Evolutionary conservation across 1,140 invertebrate species (phyloP).

Genomic region (Tetramorium alpestre): DNA sequence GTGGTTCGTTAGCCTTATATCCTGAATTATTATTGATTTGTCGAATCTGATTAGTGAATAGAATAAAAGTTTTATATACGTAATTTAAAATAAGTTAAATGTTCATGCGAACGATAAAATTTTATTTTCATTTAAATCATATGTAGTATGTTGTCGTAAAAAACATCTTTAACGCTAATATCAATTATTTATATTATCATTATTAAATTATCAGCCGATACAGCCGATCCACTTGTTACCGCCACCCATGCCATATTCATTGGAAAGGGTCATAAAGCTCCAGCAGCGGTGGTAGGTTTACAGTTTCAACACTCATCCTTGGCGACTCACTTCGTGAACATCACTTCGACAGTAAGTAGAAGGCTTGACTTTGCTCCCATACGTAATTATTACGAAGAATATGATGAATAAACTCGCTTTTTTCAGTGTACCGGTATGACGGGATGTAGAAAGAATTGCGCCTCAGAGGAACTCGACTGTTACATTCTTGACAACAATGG

Average conservation of each 20-base stretch:
- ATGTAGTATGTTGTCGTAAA: neutral
- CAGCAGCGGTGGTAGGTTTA: slow-evolving; percentile 95
- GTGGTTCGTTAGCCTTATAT: no score
- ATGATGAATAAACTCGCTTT: slow-evolving; percentile 9
- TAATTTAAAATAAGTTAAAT: neutral
- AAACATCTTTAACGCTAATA: neutral
- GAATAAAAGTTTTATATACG: no score
- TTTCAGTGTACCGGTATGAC: slow-evolving; percentile 90
- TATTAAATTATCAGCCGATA: slow-evolving; percentile 77
- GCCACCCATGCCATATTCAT: slow-evolving; percentile 96
- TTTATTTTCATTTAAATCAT: neutral
- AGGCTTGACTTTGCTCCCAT: neutral
- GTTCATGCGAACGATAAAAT: neutral
- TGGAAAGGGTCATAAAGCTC: slow-evolving; percentile 93
- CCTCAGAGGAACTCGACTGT: slow-evolving; percentile 94
- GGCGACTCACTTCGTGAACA: slow-evolving; percentile 93
- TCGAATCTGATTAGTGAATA: no score
- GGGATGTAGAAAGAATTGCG: slow-evolving; percentile 93
- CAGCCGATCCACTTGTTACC: slow-evolving; percentile 90
- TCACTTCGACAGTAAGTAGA: slow-evolving; percentile 91
- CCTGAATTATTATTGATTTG: no score
- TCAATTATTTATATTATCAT: slow-evolving; percentile 34
- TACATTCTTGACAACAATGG: slow-evolving; percentile 97
- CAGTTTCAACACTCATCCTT: slow-evolving; percentile 93
- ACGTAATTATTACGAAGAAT: neutral